These are phyloP conservation scores for Oscarella lobularis DNA, from an alignment of 37 sponge, comb jelly and placozoan genomes.

Conservation along the genomic window DNA sequence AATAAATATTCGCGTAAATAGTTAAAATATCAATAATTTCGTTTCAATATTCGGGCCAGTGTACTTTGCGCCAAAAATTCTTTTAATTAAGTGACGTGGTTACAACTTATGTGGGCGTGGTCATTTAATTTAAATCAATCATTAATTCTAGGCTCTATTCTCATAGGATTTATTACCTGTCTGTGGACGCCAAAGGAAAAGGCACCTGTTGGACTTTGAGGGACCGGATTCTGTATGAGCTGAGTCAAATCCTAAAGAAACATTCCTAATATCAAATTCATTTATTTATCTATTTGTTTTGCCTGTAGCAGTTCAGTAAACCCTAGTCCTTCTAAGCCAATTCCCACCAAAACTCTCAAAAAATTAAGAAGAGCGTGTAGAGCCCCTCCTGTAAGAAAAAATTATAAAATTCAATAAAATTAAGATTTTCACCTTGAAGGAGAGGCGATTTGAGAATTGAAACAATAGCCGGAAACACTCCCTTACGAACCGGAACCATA, in stretches of 20 bases:
- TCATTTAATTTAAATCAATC: no score
- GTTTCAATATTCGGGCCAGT: no score
- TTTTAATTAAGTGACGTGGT: no score
- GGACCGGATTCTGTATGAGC: slow-evolving; percentile 20
- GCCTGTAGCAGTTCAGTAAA: not conserved
- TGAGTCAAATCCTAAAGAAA: slow-evolving; percentile 36
- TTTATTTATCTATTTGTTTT: not conserved
- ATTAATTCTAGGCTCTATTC: no score
- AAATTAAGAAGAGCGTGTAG: not conserved
- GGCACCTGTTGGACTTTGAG: not conserved
- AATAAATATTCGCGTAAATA: no score
- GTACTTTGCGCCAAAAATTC: no score
- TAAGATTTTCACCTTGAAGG: slow-evolving; percentile 29
- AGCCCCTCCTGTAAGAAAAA: no score
- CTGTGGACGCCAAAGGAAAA: slow-evolving; percentile 17
- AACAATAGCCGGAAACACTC: slow-evolving; percentile 16
- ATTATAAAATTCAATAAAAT: no score
- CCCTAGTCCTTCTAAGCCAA: not conserved
- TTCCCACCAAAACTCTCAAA: not conserved
- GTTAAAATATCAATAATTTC: not conserved
- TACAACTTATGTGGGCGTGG: no score
- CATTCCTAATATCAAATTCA: not conserved
- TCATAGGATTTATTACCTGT: slow-evolving; percentile 33
- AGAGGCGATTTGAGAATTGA: slow-evolving; percentile 20
- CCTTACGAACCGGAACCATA: slow-evolving; percentile 9